Evolutionary conservation across 2,888 invertebrate genomes (phyloP), one percentile per base, ranked within the genome.

Genomic region (Polia nebulosa): DNA sequence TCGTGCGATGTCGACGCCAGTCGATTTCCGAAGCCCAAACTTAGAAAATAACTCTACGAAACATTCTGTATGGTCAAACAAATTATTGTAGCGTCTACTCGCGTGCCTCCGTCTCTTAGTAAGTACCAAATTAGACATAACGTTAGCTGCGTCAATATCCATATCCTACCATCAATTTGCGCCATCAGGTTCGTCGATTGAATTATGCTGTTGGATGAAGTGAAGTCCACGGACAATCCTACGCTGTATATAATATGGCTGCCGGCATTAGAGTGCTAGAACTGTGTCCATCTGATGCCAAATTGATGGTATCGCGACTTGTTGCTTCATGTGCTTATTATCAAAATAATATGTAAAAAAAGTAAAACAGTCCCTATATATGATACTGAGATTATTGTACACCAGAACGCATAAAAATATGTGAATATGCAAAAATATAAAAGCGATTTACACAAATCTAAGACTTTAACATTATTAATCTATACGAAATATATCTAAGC

Each of bases 211-310:
- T 58, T 56, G 45, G 47, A 66, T 56, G 13, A 39, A 45, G 51
- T 60, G 1, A 44, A 20, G 22, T 64, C 36, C 47, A 55, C 49
- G 27, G 44, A 45, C n/a, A 57, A 68, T 68, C 57, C 45, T 68
- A 62, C 58, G 83, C 74, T 81, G 81, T 76, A 81, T 63, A 83
- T 81, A 81, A 45, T 70, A 70, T 72, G 69, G 81, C 75, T 77
- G 66, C 27, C 55, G 34, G 71, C 67, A 80, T 69, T 80, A 80
- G 68, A 67, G 56, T 70, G 76, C 80, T 80, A 82, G 76, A 70
- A 66, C 60, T 55, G 49, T 63, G 66, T 65, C 61, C 52, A 56
- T 29, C 52, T 63, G 69, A 63, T 70, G 36, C 22, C 67, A 53
- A 65, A 63, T 57, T 72, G 62, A 67, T 82, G 58, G 71, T 73